Evolutionary conservation across 2,888 invertebrate species (phyloP), one percentile per base, ranked within the genome.

Genomic region (Eulithis testata): DNA sequence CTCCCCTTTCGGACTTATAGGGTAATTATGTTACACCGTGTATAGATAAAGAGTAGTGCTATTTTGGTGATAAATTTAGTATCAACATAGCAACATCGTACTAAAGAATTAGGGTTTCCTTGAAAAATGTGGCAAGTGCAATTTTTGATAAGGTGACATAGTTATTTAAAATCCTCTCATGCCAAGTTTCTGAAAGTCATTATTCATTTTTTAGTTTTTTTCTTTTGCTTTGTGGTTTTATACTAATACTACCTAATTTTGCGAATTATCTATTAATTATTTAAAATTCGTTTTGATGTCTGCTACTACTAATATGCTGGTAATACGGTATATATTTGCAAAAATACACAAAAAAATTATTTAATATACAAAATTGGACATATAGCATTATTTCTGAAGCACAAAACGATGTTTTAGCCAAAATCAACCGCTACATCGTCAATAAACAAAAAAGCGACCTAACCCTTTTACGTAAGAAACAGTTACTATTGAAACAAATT

Each of bases 401-500:
- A 5, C 3, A 4, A 4, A 36, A 44, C 37, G 2, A 11, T 52
- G 4, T 87, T 88, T 86, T 83, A 83, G 72, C 79, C 74, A 74
- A 77, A 86, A 87, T 85, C 84, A 86, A 85, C 84, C 83, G 74
- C 82, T 77, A 74, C 73, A 73, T 75, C 74, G 74, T 77, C 79
- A 83, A 67, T 47, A 57, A 12, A 36, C 5, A 53, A 54, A 52
- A 31, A 31, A 31, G 4, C 31, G 3, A 31, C 4, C 4, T 31
- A 70, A 68, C 65, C 60, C 63, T 62, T 68, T 67, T 63, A 69
- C 67, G 55, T 63, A 60, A 64, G 61, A 56, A 65, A 71, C 71
- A 64, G 70, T 69, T 72, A 70, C 56, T 61, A 14, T 56, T 65
- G 66, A 65, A 68, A 73, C 74, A 74, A 73, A 70, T 63, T 71